These are phyloP conservation scores for Eleginops maclovinus DNA, from an alignment of 2,113 vertebrate genomes.

Conservation along the genomic window DNA sequence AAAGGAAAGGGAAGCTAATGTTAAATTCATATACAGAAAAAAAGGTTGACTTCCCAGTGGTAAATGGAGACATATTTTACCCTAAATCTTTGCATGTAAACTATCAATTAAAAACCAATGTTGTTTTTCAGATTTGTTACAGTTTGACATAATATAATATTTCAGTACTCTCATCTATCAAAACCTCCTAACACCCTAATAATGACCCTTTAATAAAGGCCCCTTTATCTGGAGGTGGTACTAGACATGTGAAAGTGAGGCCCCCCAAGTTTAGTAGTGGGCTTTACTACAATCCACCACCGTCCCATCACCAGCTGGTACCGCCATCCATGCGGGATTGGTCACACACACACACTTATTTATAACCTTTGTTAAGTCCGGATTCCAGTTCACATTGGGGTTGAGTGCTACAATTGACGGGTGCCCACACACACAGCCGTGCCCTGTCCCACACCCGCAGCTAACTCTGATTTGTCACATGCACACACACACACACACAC, in stretches of 20 bases:
- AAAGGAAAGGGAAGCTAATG: not conserved
- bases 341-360: slow-evolving; percentile 66
- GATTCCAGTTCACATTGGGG: slow-evolving; percentile 68
- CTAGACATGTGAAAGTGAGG: slow-evolving; percentile 25
- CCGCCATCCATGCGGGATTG: slow-evolving; percentile 46
- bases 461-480: slow-evolving; percentile 35
- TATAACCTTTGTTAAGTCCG: slow-evolving; percentile 74
- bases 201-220: not conserved
- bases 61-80: not conserved
- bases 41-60: not conserved
- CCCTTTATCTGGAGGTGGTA: not conserved
- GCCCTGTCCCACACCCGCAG: slow-evolving; percentile 45
- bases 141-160: not conserved
- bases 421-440: slow-evolving; percentile 71
- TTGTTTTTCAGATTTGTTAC: not conserved
- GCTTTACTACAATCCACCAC: slow-evolving; percentile 35
- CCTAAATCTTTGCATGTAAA: not conserved
- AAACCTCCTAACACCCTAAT: not conserved
- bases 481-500: slow-evolving; percentile 18
- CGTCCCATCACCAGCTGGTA: slow-evolving; percentile 73
- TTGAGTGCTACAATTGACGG: slow-evolving; percentile 58
- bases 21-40: not conserved
- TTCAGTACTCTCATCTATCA: not conserved
- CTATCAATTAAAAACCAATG: not conserved
- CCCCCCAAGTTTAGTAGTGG: slow-evolving; percentile 22